Evolutionary conservation across 2,888 invertebrate genomes (phyloP), one percentile per base, ranked within the genome.

Genomic region (Caenorhabditis becei): DNA sequence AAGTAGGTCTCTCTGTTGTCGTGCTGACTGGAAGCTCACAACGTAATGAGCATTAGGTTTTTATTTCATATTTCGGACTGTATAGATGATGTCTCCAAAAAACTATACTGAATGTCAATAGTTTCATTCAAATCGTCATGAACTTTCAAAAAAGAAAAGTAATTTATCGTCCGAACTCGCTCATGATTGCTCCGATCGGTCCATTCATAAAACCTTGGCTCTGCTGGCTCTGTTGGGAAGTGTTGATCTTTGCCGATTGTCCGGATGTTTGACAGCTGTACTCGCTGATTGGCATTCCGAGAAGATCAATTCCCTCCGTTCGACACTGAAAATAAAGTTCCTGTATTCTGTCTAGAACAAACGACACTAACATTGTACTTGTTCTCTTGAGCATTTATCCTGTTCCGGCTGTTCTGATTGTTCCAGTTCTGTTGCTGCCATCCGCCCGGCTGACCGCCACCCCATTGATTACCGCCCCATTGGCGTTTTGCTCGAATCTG

Each of bases 331-430:
- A n/a, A n/a, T n/a, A n/a, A n/a, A n/a, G n/a, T n/a, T n/a, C n/a
- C n/a, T n/a, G n/a, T n/a, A n/a, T n/a, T n/a, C n/a, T n/a, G n/a
- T n/a, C n/a, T n/a, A n/a, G n/a, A n/a, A n/a, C n/a, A n/a, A n/a
- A n/a, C n/a, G n/a, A n/a, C n/a, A n/a, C 59, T 59, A 10, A 59
- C 59, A 37, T 59, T 59, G 23, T 59, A 59, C 44, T 59, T 37
- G 44, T 41, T 59, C 37, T 20, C 37, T 16, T 59, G 20, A 11
- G 59, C 59, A 20, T 59, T 54, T 16, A 32, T 32, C 11, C 32
- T 51, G 51, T 51, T 51, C 4, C 51, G 28, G 54, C 16, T 54
- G 54, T 32, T 54, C 32, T 54, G 54, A n/a, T 18, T 28, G 32
- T 54, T 54, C 54, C 54, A 54, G n/a, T n/a, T 54, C 28, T 32